These are phyloP conservation scores for Sabatieria punctata DNA, from an alignment of 2,888 invertebrate genomes.

Conservation along the genomic window DNA sequence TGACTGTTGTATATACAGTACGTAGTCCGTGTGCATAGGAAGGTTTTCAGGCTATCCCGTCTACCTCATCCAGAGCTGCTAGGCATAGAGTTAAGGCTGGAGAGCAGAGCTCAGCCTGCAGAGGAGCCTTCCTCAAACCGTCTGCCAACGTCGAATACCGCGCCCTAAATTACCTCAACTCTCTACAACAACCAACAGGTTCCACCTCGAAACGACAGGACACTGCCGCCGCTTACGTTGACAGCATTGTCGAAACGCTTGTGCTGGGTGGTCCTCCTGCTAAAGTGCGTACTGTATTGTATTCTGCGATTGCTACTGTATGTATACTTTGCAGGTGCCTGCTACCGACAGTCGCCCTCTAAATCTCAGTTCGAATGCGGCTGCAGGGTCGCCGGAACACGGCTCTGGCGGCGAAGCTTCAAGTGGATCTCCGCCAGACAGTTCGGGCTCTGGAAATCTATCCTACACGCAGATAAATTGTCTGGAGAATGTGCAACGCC, in stretches of 20 bases:
- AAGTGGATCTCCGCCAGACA: neutral
- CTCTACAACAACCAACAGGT: too few species aligned
- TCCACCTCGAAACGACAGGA: constrained; percentile 8
- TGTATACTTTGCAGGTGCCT: too few species aligned
- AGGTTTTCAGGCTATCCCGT: neutral
- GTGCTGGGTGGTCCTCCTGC: constrained; percentile 9
- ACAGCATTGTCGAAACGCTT: constrained; percentile 17
- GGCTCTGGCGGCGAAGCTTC: neutral
- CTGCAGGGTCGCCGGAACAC: neutral
- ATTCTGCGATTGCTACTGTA: too few species aligned
- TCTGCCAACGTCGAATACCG: too few species aligned
- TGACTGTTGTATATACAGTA: too few species aligned
- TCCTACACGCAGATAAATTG: constrained; percentile 22
- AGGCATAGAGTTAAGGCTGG: too few species aligned
- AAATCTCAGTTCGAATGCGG: neutral
- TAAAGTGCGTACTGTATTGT: too few species aligned
- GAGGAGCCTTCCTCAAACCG: too few species aligned
- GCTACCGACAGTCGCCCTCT: too few species aligned
- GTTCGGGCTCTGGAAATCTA: neutral
- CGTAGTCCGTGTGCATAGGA: too few species aligned
- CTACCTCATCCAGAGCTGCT: neutral
- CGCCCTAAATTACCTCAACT: too few species aligned
- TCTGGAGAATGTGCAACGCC: constrained; percentile 27
- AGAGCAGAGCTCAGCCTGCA: too few species aligned
- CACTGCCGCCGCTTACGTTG: constrained; percentile 17